phyloP scores from a whole-genome alignment of 2,113 vertebrate genomes.

The Heliornis fulica region DNA sequence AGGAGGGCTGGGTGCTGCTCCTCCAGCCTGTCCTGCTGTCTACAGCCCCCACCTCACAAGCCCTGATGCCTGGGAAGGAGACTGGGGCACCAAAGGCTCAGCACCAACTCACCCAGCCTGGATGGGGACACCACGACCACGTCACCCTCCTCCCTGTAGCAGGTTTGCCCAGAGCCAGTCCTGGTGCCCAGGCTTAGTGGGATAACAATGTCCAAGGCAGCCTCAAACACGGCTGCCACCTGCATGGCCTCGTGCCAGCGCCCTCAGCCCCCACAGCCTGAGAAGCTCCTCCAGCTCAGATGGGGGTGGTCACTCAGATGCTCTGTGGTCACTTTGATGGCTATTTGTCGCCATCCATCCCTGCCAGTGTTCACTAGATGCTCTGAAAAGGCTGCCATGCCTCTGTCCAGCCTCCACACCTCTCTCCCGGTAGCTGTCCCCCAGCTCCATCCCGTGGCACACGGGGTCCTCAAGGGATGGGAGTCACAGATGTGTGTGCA shows the following conservation, averaged over 20 bases:
- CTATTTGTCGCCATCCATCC: background rate
- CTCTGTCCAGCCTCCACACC: background rate
- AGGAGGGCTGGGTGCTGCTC: background rate
- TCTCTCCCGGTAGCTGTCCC: background rate
- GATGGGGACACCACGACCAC: background rate
- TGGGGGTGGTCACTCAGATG: too few relatives aligned
- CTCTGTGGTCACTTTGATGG: background rate
- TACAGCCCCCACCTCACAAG: background rate
- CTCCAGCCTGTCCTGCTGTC: background rate
- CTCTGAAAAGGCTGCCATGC: background rate
- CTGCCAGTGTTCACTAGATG: accelerated
- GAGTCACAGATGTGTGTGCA: accelerated
- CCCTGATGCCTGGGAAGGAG: background rate
- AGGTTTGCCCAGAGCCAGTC: background rate
- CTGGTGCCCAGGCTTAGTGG: background rate
- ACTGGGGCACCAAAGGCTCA: background rate
- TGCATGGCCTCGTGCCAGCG: accelerated
- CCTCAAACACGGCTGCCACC: background rate
- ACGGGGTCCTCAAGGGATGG: background rate
- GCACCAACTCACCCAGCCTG: background rate
- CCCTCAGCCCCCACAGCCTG: background rate
- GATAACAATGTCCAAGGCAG: background rate
- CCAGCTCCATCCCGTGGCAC: background rate
- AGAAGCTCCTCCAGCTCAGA: background rate
- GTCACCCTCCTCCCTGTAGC: background rate